Base-by-base conservation (phyloP, 2,888 invertebrate species). In the Amphipyra berbera region DNA sequence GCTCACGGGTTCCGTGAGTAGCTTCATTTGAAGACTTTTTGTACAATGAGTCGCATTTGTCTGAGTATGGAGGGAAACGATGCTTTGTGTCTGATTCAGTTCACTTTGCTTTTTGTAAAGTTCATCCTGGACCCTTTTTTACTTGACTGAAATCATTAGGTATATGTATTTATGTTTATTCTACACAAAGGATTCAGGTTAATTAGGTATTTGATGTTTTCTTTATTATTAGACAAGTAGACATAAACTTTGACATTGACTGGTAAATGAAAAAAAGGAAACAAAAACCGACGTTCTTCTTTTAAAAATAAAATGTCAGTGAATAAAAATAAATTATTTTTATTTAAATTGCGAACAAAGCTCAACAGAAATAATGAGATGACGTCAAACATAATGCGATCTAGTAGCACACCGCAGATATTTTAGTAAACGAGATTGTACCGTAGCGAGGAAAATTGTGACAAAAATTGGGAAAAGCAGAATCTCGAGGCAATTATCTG, bases 401-500 rank as follows among this genome's bases (percentile, higher is more conserved):
- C 52, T 55, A 42, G 48, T n/a, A 57, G 42, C 42, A 48, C 13
- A 61, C 54, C 58, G 47, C 41, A 50, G 61, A 58, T 61, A 68
- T 72, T 67, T 42, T 40, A 27, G 44, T 49, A 60, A 60, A 58
- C 57, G 61, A 59, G 54, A 64, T 55, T 40, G 42, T 63, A 59
- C 50, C 45, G 61, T 68, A 55, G 73, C 63, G 68, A 81, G 72
- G 76, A 76, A 83, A 82, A 78, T 68, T 76, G 75, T 62, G 59
- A 68, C 76, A 82, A 86, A 86, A 86, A 87, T 82, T 75, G 64
- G 69, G 71, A 68, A 73, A 76, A 81, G 74, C 79, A 68, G 82
- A 84, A 86, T 86, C 85, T 85, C 83, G 61, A 78, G 86, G 84
- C 86, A 85, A 90, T 90, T 90, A 89, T 87, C 83, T 83, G 78